Percentiles rank a stretch among this genome's conserved stretches.
These are phyloP conservation scores for Quiscalus mexicanus DNA, from an alignment of 2,113 vertebrate species.

Conservation along the genomic window DNA sequence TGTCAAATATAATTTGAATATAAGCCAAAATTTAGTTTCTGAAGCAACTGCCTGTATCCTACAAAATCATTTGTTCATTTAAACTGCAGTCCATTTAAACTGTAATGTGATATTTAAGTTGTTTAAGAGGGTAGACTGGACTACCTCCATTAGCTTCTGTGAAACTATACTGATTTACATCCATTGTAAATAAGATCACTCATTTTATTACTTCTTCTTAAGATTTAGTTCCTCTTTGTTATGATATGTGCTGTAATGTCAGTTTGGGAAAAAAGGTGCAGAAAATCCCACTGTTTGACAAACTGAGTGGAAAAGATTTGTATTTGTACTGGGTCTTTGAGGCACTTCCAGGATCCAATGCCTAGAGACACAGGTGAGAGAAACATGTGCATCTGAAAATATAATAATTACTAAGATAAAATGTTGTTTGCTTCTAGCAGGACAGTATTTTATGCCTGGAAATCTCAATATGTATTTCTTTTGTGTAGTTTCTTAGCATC, in stretches of 20 bases:
- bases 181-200: not conserved
- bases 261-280: not conserved
- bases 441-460: not conserved
- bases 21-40: not conserved
- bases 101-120: not conserved
- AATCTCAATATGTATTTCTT: not conserved
- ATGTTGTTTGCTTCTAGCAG: not conserved
- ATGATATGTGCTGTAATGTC: not conserved
- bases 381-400: not conserved
- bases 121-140: not conserved
- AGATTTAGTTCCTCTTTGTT: not conserved
- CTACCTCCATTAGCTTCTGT: not conserved
- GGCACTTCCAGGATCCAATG: not conserved
- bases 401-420: not conserved
- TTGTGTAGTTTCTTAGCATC: not conserved
- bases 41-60: not conserved
- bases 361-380: not conserved
- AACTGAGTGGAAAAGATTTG: not conserved
- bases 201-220: not conserved
- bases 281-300: not conserved
- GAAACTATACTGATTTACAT: not conserved
- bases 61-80: not conserved
- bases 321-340: not conserved
- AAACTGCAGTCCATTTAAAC: not conserved
- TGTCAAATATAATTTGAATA: not conserved